These are phyloP conservation scores for Lichenostomus cassidix DNA, from an alignment of 2,113 vertebrate species.

Conservation along the genomic window DNA sequence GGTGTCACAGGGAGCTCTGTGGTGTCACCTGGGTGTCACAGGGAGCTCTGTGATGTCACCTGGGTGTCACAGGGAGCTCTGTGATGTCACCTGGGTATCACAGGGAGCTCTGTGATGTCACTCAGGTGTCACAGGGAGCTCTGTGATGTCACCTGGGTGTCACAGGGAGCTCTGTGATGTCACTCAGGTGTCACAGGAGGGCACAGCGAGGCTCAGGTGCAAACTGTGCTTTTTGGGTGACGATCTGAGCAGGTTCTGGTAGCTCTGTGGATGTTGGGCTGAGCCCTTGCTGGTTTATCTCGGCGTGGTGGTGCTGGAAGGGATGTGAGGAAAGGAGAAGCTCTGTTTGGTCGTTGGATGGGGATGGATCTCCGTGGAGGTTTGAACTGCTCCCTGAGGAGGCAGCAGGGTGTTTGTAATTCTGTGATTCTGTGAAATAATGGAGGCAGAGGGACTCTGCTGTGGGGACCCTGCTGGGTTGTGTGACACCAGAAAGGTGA, in stretches of 20 bases:
- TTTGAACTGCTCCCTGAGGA: rapidly evolving
- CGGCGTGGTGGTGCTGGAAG: rapidly evolving
- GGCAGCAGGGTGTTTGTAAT: rapidly evolving
- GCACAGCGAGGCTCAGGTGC: neutral
- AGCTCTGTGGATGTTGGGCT: neutral
- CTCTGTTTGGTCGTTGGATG: rapidly evolving
- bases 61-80: too few species aligned
- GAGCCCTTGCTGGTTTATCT: neutral
- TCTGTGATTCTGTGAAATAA: too few species aligned
- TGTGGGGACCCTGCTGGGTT: too few species aligned
- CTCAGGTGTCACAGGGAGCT: too few species aligned
- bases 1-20: too few species aligned
- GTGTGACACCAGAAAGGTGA: neutral
- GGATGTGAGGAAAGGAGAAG: rapidly evolving
- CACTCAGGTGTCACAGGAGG: neutral
- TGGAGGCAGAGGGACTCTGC: rapidly evolving
- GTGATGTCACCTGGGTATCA: too few species aligned
- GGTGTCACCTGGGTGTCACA: too few species aligned
- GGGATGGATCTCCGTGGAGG: rapidly evolving
- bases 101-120: too few species aligned
- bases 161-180: too few species aligned
- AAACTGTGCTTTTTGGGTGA: neutral
- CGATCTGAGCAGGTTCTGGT: neutral
- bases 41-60: too few species aligned
- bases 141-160: too few species aligned